Evolutionary conservation across 2,888 invertebrate genomes (phyloP).

Genomic region (Agrilus cyanescens): DNA sequence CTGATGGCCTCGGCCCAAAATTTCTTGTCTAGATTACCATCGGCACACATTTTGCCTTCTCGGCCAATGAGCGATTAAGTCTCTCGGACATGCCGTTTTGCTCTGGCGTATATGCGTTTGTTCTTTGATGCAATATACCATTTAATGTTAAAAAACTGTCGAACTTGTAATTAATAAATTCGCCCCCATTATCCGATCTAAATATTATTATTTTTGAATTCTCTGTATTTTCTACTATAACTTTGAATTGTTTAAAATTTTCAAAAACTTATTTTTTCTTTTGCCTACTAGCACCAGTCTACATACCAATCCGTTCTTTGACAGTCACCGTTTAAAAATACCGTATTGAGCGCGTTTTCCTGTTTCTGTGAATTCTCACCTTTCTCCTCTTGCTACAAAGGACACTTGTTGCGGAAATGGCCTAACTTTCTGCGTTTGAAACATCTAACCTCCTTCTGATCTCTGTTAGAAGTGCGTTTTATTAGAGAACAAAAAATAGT

Average conservation of each 20-base stretch:
- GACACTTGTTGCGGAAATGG: constrained; percentile 16
- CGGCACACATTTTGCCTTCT: too few relatives aligned
- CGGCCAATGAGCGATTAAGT: too few relatives aligned
- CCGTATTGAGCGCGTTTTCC: constrained; percentile 15
- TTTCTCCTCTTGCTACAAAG: too few relatives aligned
- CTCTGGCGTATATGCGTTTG: constrained; percentile 21
- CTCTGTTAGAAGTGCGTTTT: too few relatives aligned
- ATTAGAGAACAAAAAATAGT: too few relatives aligned
- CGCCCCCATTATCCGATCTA: constrained; percentile 15
- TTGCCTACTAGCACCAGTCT: constrained; percentile 7
- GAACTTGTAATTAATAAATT: constrained; percentile 15
- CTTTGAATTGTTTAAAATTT: constrained; percentile 20
- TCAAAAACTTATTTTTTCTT: constrained; percentile 18
- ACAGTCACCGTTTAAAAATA: constrained; percentile 14
- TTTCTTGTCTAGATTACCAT: constrained; percentile 5
- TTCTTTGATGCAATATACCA: constrained; percentile 24
- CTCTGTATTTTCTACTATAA: constrained; percentile 11
- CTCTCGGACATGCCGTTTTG: constrained; percentile 19
- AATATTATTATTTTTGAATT: constrained; percentile 12
- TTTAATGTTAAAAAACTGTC: constrained; percentile 13
- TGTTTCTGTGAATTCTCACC: too few relatives aligned
- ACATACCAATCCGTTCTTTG: constrained; percentile 14
- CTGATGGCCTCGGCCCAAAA: constrained; percentile 20
- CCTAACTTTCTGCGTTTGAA: constrained; percentile 15
- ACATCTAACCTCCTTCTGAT: constrained; percentile 11